These are phyloP conservation scores for Notothenia rossii DNA, from an alignment of 2,113 vertebrate genomes.

Conservation along the genomic window DNA sequence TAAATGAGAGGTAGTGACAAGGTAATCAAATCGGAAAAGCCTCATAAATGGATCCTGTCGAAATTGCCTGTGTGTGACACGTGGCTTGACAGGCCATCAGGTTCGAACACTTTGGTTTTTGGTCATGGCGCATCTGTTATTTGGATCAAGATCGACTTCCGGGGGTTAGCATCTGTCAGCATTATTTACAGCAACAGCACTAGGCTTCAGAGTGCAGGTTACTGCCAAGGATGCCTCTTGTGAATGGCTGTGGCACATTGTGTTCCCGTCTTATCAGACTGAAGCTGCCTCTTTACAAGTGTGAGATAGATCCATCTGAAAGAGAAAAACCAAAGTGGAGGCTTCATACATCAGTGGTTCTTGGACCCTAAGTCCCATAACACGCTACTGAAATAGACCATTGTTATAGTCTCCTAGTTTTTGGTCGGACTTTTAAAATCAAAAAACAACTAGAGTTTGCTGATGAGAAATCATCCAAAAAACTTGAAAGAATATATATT, in stretches of 20 bases:
- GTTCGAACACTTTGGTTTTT: slow-evolving; percentile 44
- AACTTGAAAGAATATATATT: not conserved
- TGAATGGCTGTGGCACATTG: slow-evolving; percentile 47
- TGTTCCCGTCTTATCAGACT: slow-evolving; percentile 62
- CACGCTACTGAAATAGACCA: slow-evolving; percentile 41
- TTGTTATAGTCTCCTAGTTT: slow-evolving; percentile 37
- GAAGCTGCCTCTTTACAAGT: slow-evolving; percentile 49
- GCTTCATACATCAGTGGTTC: slow-evolving; percentile 64
- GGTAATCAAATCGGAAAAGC: slow-evolving; percentile 52
- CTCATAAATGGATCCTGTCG: slow-evolving; percentile 62
- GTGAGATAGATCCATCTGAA: slow-evolving; percentile 51
- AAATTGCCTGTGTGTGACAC: slow-evolving; percentile 47
- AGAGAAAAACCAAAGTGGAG: slow-evolving; percentile 48
- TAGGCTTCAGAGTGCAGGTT: slow-evolving; percentile 47
- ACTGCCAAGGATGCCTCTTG: slow-evolving; percentile 64
- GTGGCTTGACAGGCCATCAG: slow-evolving; percentile 46
- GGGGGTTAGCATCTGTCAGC: slow-evolving; percentile 72
- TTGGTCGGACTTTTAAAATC: slow-evolving; percentile 31
- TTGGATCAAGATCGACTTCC: slow-evolving; percentile 66
- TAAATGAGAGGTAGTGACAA: slow-evolving; percentile 48
- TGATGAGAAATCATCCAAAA: not conserved
- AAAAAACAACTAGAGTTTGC: slow-evolving; percentile 17
- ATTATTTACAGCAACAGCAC: slow-evolving; percentile 55
- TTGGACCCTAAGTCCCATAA: slow-evolving; percentile 54
- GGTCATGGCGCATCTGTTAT: slow-evolving; percentile 54